Evolutionary conservation across 1,140 invertebrate genomes (phyloP), one percentile per base, ranked within the genome.

Genomic region (Zaprionus kolodkinae): DNA sequence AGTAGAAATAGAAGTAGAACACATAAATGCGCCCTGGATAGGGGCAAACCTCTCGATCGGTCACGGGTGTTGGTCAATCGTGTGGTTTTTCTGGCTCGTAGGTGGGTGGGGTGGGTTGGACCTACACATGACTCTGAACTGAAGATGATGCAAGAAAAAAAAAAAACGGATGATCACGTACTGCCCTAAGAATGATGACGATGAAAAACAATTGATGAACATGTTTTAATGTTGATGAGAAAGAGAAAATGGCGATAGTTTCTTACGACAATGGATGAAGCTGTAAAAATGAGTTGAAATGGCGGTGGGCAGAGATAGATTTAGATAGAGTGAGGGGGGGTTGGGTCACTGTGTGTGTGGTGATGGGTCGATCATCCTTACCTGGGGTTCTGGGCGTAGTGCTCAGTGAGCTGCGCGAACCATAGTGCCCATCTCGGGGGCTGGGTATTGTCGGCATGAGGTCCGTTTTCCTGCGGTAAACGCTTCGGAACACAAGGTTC

Each of bases 361-460:
- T 45, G 40, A 15, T 6, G 40, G 40, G n/a, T 45, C 40, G 7
- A 45, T 45, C 40, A 15, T 50, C n/a, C 91, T 92, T 93, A 96
- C 96, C 96, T 96, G 95, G 95, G 90, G 95, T 95, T 87, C 95
- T 94, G 88, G 94, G 94, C 89, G 95, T 95, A 78, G 94, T 93
- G 93, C 95, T 95, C 72, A 93, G 93, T 82, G 91, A 93, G 92
- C 92, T 93, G 91, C 81, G 92, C 92, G 91, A 93, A 91, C 82
- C 93, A 86, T 73, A 94, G 89, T 74, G 93, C 87, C 74, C 94
- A 93, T 86, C 96, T 94, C 95, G 94, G 56, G 95, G 94, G 77
- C 96, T 96, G 64, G 97, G 97, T 93, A 97, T 95, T 76, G 97
- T 98, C 70, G 97, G 97, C 93, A 97, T 96, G 92, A 98, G 93